Evolutionary conservation across 2,113 vertebrate species (phyloP), one percentile per base, ranked within the genome.

Genomic region (Pardalotus punctatus): DNA sequence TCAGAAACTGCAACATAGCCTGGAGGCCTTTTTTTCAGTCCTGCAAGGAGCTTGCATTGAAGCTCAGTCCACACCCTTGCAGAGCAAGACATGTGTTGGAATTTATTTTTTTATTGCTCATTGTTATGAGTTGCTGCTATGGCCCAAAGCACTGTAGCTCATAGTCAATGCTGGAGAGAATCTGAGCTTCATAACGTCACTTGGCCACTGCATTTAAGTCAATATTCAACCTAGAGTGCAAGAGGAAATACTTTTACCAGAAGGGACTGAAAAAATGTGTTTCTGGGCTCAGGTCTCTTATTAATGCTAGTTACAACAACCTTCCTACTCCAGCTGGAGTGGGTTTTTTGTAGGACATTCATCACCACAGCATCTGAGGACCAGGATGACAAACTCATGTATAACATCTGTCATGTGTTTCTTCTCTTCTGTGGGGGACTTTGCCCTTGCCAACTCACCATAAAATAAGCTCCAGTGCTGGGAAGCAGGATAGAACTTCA

Each of bases 31-130:
- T 95, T 54, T 86, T 91, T 51, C 81, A 96, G 81, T 74, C 66
- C 93, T 91, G 58, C 57, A 81, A 80, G 50, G 83, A 91, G 67
- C 31, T 90, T 80, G 54, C 77, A 24, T 31, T 69, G 51, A 65
- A 91, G 71, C 36, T 87, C 58, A 36, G 69, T 93, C 88, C 92
- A 81, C 93, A 86, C 92, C 90, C 90, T 83, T 94, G 65, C 48
- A 84, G 57, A 92, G 40, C 33, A 86, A 64, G 56, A 81, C 90
- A 78, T 90, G 82, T 82, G 72, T 57, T 92, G 92, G 90, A 92
- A 90, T 95, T 93, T 93, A 81, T 81, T 93, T 86, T 79, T 93
- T 94, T 94, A 95, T 93, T 94, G 86, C 80, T 94, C n/a, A 90
- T 97, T 96, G 96, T 96, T 95, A 86, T 83, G 69, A 92, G 74